Base-by-base conservation (phyloP, 2,113 vertebrate species). In the Dendropsophus ebraccatus region DNA sequence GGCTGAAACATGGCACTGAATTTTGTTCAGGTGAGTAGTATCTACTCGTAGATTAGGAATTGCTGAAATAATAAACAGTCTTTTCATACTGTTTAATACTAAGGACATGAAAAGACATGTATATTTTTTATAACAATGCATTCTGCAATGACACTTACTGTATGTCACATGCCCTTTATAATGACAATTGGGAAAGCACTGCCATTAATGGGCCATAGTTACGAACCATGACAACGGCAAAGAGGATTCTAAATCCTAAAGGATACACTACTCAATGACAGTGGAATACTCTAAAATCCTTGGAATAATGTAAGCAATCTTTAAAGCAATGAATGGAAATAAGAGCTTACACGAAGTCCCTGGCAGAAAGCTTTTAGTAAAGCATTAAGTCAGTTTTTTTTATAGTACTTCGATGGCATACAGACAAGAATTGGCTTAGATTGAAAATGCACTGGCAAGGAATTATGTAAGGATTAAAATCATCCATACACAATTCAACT, bases 381-480 rank as follows among this genome's bases (percentile, higher is more conserved):
- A 72, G 50, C 50, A 45, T 70, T 62, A 54, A 32, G 25, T 35
- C 6, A 14, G 32, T 47, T 32, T 47, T 49, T 52, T 72, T 72
- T 37, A 13, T 52, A 35, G 41, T 85, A 85, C 14, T 19, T 14
- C 62, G 25, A 56, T 74, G 72, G 70, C 11, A 10, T 72, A 13
- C 13, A 83, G 37, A 16, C 76, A 86, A 85, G 80, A 83, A 28
- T 54, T 89, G 70, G 74, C 5, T 47, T 75, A 8, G 84, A 58
- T 81, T 79, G 83, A 0, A 83, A 77, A 73, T 32, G 32, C 9
- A 82, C 86, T 88, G 35, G 13, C 19, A 74, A 83, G 88, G 83
- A 91, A 67, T 21, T 81, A 41, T 37, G 80, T 14, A 32, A 49
- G 83, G 74, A 88, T 70, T 85, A 79, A 4, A 88, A 85, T 50